A percentile compares a stretch with the other conserved stretches of the same genome.
phyloP scores from a whole-genome alignment of 1,140 invertebrate species.

The Diorhabda elongata region DNA sequence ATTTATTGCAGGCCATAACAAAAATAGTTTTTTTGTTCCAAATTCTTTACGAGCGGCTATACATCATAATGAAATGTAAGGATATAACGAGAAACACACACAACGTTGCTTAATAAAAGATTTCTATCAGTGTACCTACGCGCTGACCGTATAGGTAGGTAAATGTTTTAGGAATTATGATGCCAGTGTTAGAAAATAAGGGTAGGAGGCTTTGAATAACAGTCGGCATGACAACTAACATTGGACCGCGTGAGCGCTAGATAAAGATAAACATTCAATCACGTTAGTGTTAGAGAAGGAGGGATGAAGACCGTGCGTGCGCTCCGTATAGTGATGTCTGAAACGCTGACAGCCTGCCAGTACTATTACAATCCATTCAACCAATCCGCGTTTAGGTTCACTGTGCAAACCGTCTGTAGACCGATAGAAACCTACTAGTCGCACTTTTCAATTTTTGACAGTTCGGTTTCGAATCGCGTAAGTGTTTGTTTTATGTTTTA shows the following conservation, averaged over 20 bases:
- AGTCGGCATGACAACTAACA: conserved; percentile 30
- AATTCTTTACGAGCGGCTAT: not conserved
- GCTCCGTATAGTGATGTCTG: conserved; percentile 46
- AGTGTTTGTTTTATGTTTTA: conserved; percentile 19
- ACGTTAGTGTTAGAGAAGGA: conserved; percentile 11
- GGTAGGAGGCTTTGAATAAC: conserved; percentile 44
- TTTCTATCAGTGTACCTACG: not conserved
- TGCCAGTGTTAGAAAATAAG: conserved; percentile 38
- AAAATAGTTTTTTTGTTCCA: not conserved
- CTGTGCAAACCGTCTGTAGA: conserved; percentile 42
- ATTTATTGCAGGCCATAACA: too few relatives aligned
- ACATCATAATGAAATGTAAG: not conserved
- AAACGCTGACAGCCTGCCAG: conserved; percentile 49
- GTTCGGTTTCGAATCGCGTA: conserved; percentile 30
- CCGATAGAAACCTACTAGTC: conserved; percentile 30
- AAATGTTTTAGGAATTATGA: conserved; percentile 44
- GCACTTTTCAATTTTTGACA: conserved; percentile 42
- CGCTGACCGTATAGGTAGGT: conserved; percentile 10
- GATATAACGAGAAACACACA: too few relatives aligned
- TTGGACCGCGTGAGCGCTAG: conserved; percentile 27
- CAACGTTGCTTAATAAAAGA: conserved; percentile 2
- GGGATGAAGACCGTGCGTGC: conserved; percentile 37
- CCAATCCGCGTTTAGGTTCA: conserved; percentile 43
- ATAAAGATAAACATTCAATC: conserved; percentile 22
- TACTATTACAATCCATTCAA: conserved; percentile 44